Evolutionary conservation across 2,888 invertebrate species (phyloP).

Genomic region (Micropterix aruncella): DNA sequence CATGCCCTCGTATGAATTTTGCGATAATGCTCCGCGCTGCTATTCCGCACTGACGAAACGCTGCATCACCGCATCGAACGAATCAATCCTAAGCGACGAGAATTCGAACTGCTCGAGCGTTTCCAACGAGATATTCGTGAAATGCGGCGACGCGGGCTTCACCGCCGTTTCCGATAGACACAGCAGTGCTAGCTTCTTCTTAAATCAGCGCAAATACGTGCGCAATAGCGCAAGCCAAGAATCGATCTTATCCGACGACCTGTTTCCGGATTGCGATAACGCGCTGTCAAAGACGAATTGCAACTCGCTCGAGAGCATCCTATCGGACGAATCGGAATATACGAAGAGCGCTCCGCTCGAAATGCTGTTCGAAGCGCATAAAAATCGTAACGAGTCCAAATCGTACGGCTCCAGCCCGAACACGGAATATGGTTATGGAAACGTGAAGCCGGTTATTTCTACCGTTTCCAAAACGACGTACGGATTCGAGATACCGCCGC

Average conservation of each 20-base stretch:
- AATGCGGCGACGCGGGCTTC: constrained; percentile 33
- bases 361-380: constrained; percentile 47
- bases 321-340: constrained; percentile 66
- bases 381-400: constrained; percentile 36
- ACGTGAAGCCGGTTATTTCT: neutral
- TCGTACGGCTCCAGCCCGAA: constrained; percentile 50
- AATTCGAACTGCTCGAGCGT: constrained; percentile 37
- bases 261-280: constrained; percentile 36
- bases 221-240: constrained; percentile 57
- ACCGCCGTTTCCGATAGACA: constrained; percentile 41
- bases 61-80: constrained; percentile 45
- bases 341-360: constrained; percentile 69
- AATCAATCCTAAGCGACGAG: constrained; percentile 31
- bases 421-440: constrained; percentile 19
- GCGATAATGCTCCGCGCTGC: constrained; percentile 31
- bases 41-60: constrained; percentile 37
- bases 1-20: constrained; percentile 39
- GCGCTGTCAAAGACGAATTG: constrained; percentile 48
- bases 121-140: constrained; percentile 37
- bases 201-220: constrained; percentile 50
- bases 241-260: constrained; percentile 62
- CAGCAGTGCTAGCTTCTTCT: constrained; percentile 70
- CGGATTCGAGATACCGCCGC: constrained; percentile 23
- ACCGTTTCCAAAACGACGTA: constrained; percentile 18
- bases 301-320: constrained; percentile 65